A percentile compares a stretch with the other conserved stretches of the same genome.
phyloP scores from a whole-genome alignment of 2,888 invertebrate genomes.

The Opisthograptis luteolata region DNA sequence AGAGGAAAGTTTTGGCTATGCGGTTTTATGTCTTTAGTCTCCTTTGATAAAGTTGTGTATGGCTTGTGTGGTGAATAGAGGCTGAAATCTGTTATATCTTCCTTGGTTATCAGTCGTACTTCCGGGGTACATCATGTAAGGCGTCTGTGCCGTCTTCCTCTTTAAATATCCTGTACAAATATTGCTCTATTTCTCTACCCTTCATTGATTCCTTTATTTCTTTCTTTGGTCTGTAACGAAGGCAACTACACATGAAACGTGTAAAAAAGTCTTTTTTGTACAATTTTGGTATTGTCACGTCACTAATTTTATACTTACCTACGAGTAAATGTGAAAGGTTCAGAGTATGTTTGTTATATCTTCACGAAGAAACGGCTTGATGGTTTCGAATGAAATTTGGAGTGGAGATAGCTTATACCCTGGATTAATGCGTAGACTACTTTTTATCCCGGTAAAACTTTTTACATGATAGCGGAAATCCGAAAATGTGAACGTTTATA shows the following conservation, averaged over 20 bases:
- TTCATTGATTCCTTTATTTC: constrained; percentile 23
- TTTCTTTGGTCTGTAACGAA: constrained; percentile 17
- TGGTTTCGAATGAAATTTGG: no score
- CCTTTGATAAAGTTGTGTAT: constrained; percentile 5
- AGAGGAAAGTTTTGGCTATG: constrained; percentile 4
- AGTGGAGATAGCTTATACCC: no score
- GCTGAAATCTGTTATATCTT: constrained; percentile 13
- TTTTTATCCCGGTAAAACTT: no score
- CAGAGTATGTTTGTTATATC: no score
- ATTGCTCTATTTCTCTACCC: constrained; percentile 26
- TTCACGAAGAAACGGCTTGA: no score
- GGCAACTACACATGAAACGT: constrained; percentile 17
- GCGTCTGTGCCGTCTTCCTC: constrained; percentile 45
- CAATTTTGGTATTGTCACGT: neutral
- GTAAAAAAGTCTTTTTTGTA: neutral
- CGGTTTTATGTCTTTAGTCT: constrained; percentile 16
- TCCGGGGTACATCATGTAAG: constrained; percentile 41
- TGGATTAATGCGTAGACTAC: no score
- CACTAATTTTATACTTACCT: no score
- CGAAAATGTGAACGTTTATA: no score
- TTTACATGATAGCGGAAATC: no score
- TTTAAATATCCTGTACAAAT: constrained; percentile 48
- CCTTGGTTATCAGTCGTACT: constrained; percentile 27
- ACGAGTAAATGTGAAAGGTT: no score
- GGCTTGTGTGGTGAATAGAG: neutral